A percentile compares a stretch with the other conserved stretches of the same genome.
These are phyloP conservation scores for Tangara arthus DNA, from an alignment of 2,797 vertebrate genomes.

Conservation along the genomic window DNA sequence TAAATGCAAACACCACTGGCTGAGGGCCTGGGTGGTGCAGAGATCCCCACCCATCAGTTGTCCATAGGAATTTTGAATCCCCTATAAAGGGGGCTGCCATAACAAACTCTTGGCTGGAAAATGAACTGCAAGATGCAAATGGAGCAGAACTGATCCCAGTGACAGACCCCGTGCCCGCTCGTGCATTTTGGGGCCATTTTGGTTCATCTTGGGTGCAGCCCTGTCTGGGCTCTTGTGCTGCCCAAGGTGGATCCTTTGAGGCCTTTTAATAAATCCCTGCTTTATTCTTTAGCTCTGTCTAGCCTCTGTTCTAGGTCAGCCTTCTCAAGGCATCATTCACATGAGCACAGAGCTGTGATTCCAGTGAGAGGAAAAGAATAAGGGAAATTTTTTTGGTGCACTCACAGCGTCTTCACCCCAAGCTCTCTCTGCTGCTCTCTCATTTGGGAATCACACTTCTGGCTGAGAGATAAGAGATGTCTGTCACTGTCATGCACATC, in stretches of 20 bases:
- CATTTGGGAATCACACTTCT: neutral
- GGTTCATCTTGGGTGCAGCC: neutral
- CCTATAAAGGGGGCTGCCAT: neutral
- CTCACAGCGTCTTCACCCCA: neutral
- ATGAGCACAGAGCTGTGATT: accelerated
- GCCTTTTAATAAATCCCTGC: neutral
- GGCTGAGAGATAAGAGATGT: neutral
- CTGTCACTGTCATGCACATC: neutral
- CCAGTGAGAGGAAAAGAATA: neutral
- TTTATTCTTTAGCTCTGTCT: accelerated
- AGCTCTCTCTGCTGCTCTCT: neutral
- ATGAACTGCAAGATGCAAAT: neutral
- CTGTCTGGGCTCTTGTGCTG: neutral
- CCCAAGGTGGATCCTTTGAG: neutral
- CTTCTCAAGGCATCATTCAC: neutral
- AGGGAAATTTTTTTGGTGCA: neutral
- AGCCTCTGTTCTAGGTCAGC: neutral
- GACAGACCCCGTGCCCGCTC: accelerated
- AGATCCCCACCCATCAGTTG: neutral
- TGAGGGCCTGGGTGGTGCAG: neutral
- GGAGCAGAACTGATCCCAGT: neutral
- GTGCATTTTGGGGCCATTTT: neutral
- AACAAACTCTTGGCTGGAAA: neutral
- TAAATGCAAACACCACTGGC: neutral
- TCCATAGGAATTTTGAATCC: neutral